These are phyloP conservation scores for Ctenodactylus gundi DNA, from an alignment of 2,113 vertebrate genomes.

Conservation along the genomic window DNA sequence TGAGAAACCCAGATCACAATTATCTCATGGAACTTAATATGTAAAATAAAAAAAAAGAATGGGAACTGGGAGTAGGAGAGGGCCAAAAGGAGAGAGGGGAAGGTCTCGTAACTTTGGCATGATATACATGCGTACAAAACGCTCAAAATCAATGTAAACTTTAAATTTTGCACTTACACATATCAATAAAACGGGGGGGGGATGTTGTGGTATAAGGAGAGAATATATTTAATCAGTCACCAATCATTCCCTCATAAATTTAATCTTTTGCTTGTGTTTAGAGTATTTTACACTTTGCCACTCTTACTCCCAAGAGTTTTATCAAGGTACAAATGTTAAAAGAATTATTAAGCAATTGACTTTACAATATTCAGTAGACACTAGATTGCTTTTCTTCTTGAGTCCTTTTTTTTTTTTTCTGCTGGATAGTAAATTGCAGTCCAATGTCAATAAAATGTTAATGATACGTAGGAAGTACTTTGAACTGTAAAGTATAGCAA, in stretches of 20 bases:
- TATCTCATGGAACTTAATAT: too few species aligned
- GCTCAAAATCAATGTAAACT: too few species aligned
- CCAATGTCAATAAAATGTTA: constrained; percentile 71
- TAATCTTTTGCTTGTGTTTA: constrained; percentile 66
- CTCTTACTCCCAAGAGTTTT: constrained; percentile 60
- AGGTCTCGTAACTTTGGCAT: too few species aligned
- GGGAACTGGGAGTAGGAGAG: too few species aligned
- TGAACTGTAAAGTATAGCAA: constrained; percentile 62
- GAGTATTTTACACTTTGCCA: constrained; percentile 58
- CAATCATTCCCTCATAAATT: constrained; percentile 68
- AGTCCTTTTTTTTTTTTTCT: constrained; percentile 48
- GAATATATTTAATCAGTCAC: constrained; percentile 66
- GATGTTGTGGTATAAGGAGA: constrained; percentile 59
- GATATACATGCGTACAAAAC: too few species aligned
- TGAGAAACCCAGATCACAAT: too few species aligned
- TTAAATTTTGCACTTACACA: too few species aligned
- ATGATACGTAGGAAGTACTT: constrained; percentile 58
- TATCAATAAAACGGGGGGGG: too few species aligned
- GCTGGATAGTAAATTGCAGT: constrained; percentile 70
- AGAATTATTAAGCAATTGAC: constrained; percentile 47
- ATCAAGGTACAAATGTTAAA: constrained; percentile 65
- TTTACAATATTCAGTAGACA: too few species aligned
- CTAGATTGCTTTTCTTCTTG: constrained; percentile 62
- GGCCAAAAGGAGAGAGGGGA: too few species aligned
- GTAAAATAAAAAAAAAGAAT: too few species aligned